Base-by-base conservation (phyloP, 2,888 invertebrate genomes). In the Brenthis hecate region DNA sequence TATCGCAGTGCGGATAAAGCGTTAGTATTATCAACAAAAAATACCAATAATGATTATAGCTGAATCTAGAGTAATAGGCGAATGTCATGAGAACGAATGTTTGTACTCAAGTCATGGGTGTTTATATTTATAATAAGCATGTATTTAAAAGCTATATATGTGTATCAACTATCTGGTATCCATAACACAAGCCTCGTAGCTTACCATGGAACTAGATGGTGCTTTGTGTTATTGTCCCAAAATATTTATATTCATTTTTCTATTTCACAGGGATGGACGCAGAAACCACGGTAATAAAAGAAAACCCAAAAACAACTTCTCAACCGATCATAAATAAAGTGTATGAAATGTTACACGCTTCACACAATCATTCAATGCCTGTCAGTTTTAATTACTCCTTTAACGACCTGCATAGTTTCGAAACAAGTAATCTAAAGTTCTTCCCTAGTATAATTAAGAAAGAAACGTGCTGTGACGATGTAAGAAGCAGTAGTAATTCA, bases 331-430 rank as follows among this genome's bases (percentile, higher is more conserved):
- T 92, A 69, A 92, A 89, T 78, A 88, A 85, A 83, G 78, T 90
- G 69, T 92, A 91, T 80, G 85, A 89, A 85, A 91, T 92, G 87
- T 82, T 92, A 73, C 86, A 90, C 78, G 77, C 82, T 43, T 43
- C 36, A 75, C 79, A 82, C 78, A 86, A 86, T 43, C 11, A 43
- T 81, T 82, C 83, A 62, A 77, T 81, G 79, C 77, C 79, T 62
- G 66, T 69, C 56, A 82, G 84, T 80, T 82, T 81, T 74, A 85
- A 85, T 81, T 78, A 84, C 78, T 81, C 86, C 72, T 64, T 73
- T 56, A 82, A 76, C 79, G 77, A 81, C 75, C 82, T 74, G 57
- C 73, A 75, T 72, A 75, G 68, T 73, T 79, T 83, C 68, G 80
- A 81, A 74, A 77, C 81, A 68, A 80, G 77, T 43, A 43, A 43